Percentiles rank a stretch among this genome's conserved stretches.
Conservation (phyloP, 2,113 vertebrate genomes). For the Elephantulus edwardii region DNA sequence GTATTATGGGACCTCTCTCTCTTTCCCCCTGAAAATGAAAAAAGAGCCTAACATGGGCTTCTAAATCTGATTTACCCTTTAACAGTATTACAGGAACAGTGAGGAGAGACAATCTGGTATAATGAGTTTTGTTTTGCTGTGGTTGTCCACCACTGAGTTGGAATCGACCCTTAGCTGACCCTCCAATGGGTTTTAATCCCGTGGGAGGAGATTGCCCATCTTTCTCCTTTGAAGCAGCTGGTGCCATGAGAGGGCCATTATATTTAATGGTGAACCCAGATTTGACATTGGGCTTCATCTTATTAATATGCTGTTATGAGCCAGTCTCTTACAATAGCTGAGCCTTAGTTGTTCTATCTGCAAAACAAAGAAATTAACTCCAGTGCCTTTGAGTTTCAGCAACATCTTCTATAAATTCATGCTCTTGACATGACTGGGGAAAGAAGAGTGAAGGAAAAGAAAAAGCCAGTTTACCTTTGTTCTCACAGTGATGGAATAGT, state of each 20-base stretch:
- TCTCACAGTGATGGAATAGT: not conserved
- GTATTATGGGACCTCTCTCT: not conserved
- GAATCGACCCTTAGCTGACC: too few relatives aligned
- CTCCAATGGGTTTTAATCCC: too few relatives aligned
- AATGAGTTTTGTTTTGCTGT: too few relatives aligned
- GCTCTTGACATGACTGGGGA: not conserved
- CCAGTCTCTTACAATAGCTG: not conserved
- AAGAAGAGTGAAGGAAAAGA: not conserved
- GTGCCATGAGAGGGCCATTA: not conserved
- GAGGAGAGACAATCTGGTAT: not conserved
- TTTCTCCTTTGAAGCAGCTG: too few relatives aligned
- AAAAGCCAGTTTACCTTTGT: not conserved
- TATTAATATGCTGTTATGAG: not conserved
- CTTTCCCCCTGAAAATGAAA: not conserved
- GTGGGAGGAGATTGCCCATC: too few relatives aligned
- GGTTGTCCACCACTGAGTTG: too few relatives aligned
- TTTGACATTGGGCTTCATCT: not conserved
- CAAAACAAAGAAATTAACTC: constrained; percentile 15
- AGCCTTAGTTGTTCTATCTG: not conserved
- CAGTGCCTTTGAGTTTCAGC: not conserved
- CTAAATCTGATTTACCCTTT: not conserved
- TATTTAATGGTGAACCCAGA: not conserved
- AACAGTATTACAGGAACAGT: not conserved
- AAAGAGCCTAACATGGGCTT: not conserved
- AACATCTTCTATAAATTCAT: not conserved